Evolutionary conservation across 2,888 invertebrate species (phyloP).

Genomic region (Phyllotreta cruciferae): DNA sequence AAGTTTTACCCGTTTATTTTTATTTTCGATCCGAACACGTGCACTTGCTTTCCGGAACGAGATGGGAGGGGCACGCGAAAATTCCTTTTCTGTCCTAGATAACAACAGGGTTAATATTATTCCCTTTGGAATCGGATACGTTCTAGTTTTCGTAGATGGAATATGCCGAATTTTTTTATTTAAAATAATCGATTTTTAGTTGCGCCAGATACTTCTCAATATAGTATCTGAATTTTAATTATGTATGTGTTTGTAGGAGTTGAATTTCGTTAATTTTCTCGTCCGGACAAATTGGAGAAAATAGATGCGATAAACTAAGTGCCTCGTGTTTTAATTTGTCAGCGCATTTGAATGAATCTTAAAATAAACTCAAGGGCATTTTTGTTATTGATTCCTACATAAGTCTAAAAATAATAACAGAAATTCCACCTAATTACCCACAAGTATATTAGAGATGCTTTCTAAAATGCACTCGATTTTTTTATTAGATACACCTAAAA

Average conservation of each 20-base stretch:
- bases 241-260: too few species aligned
- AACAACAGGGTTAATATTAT: too few species aligned
- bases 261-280: too few species aligned
- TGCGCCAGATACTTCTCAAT: too few species aligned
- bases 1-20: slow-evolving; percentile 29
- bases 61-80: slow-evolving; percentile 15
- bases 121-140: too few species aligned
- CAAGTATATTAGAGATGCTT: too few species aligned
- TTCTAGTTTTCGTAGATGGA: too few species aligned
- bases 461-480: too few species aligned
- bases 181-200: too few species aligned
- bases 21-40: slow-evolving; percentile 12
- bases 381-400: slow-evolving; percentile 28
- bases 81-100: neutral
- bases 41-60: neutral
- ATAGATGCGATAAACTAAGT: slow-evolving; percentile 8
- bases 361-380: slow-evolving; percentile 28
- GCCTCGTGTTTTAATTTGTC: slow-evolving; percentile 12
- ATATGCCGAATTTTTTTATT: too few species aligned
- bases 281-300: neutral
- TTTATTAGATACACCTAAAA: too few species aligned
- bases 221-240: too few species aligned
- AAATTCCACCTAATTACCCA: neutral
- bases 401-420: slow-evolving; percentile 22
- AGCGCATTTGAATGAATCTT: slow-evolving; percentile 23